Base-by-base conservation (phyloP, 2,113 vertebrate species). In the Corynorhinus townsendii region DNA sequence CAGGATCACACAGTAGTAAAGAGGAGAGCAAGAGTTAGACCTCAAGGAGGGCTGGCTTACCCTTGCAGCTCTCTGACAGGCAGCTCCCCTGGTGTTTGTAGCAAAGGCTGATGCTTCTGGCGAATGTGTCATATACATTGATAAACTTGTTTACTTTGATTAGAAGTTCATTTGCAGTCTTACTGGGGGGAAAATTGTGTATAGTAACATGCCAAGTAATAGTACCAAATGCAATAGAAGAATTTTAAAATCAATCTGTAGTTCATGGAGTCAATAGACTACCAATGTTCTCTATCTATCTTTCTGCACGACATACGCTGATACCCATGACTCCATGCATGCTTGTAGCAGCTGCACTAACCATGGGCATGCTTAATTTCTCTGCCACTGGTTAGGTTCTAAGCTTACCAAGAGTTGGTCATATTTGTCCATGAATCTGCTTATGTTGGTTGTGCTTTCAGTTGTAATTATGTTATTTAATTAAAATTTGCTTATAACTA, bases 321-420 rank as follows among this genome's bases (percentile, higher is more conserved):
- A 4, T 15, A 14, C 20, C 19, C 68, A 0, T 0, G 38, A 47
- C 7, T 17, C 20, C 16, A 4, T 54, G 71, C 14, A 24, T 38
- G 20, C 33, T 47, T 28, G 30, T 1, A 73, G 45, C 45, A 43
- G 3, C 16, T 1, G 45, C 19, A 22, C 30, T 24, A 9, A 19
- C 3, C 15, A n/a, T 17, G 1, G n/a, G 6, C 2, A 3, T 0
- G 3, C 3, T 20, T n/a, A 24, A 2, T 30, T 14, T 30, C 69
- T 75, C 35, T 59, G 47, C 45, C 9, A 3, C 47, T 3, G 2
- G 28, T 9, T 54, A 22, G 19, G 1, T 33, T n/a, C 43, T 93
- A 3, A n/a, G 6, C 26, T 66, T 20, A 43, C 35, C 64, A 35
- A 72, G 28, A 38, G 35, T 49, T 38, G 3, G 9, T 6, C 69